Evolutionary conservation across 2,113 vertebrate genomes (phyloP).

Genomic region (Podocnemis expansa): DNA sequence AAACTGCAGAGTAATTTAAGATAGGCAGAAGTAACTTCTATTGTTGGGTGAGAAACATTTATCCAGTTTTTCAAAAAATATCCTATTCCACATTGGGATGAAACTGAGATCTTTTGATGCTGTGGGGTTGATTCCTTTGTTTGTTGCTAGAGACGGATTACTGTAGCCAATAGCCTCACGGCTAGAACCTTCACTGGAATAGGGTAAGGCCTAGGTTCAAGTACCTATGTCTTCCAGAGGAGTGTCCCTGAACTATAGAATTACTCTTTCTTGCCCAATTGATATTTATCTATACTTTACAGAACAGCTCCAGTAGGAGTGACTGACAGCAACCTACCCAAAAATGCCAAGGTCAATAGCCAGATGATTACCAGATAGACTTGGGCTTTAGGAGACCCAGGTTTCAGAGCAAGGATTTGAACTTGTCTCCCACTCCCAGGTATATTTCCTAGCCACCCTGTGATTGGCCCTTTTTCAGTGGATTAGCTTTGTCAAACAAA

Average conservation of each 20-base stretch:
- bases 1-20: background rate
- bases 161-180: background rate
- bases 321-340: background rate
- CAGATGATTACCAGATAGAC: background rate
- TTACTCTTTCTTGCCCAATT: background rate
- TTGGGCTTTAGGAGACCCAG: background rate
- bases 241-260: background rate
- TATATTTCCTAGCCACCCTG: background rate
- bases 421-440: background rate
- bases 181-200: background rate
- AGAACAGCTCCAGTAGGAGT: background rate
- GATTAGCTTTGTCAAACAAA: no score
- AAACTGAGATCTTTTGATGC: background rate
- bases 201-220: background rate
- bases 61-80: background rate
- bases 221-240: background rate
- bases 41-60: background rate
- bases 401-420: background rate
- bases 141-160: background rate
- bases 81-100: background rate
- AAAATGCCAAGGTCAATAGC: background rate
- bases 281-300: background rate
- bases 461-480: background rate
- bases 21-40: background rate
- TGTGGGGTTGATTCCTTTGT: background rate